These are phyloP conservation scores for Sardinella longiceps DNA, from an alignment of 2,797 vertebrate genomes.

Conservation along the genomic window DNA sequence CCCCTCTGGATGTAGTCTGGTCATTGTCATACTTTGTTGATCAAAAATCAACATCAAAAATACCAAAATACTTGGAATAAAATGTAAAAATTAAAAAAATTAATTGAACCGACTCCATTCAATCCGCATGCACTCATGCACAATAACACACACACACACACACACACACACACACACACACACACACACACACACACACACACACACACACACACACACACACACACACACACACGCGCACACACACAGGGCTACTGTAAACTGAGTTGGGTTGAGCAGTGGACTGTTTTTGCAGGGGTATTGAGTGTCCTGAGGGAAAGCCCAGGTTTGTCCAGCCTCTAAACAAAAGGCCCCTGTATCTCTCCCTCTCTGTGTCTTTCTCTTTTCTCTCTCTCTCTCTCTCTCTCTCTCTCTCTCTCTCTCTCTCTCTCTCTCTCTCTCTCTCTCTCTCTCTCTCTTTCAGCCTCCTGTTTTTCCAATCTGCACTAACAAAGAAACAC, in stretches of 20 bases:
- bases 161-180: neutral
- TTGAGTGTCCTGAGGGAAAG: constrained; percentile 78
- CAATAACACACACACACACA: neutral
- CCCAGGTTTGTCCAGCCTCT: constrained; percentile 71
- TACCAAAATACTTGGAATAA: too few relatives aligned
- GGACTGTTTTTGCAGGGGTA: constrained; percentile 70
- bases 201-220: neutral
- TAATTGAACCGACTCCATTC: neutral
- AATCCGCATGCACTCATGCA: neutral
- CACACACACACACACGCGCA: constrained; percentile 8
- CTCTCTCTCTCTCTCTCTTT: neutral
- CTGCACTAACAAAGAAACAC: constrained; percentile 4
- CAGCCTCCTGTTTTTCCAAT: constrained; percentile 19
- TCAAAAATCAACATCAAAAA: too few relatives aligned
- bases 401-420: neutral
- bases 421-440: constrained; percentile 36
- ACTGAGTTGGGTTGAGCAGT: constrained; percentile 45
- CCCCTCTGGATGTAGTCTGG: too few relatives aligned
- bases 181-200: neutral
- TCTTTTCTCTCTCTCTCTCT: constrained; percentile 30
- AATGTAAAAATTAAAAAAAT: neutral
- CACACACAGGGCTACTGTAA: constrained; percentile 72
- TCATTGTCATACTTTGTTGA: too few relatives aligned
- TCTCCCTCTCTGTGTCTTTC: constrained; percentile 41
- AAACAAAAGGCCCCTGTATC: constrained; percentile 66